Evolutionary conservation across 2,113 vertebrate genomes (phyloP).

Genomic region (Eolophus roseicapilla): DNA sequence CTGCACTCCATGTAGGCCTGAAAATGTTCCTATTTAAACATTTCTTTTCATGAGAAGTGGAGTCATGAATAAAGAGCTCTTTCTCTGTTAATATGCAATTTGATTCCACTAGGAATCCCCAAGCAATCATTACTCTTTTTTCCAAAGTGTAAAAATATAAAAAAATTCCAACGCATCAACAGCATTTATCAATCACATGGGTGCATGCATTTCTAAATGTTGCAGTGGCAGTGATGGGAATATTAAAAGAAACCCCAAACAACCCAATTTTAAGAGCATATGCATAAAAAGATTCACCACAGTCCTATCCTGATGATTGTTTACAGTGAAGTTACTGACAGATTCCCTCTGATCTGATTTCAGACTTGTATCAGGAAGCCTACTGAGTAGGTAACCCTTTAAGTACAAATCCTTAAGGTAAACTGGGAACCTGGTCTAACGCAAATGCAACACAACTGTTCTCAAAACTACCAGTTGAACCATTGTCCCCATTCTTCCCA

Average conservation of each 20-base stretch:
- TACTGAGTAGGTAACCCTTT: not conserved
- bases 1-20: not conserved
- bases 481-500: not conserved
- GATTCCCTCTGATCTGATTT: not conserved
- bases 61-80: not conserved
- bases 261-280: not conserved
- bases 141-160: not conserved
- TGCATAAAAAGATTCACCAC: not conserved
- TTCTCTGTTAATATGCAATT: not conserved
- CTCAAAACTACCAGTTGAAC: not conserved
- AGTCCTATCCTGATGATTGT: not conserved
- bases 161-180: not conserved
- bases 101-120: not conserved
- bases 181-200: not conserved
- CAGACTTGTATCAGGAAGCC: not conserved
- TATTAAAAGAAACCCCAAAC: not conserved
- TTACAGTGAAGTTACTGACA: not conserved
- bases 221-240: not conserved
- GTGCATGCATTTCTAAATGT: not conserved
- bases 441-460: not conserved
- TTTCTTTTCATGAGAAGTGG: not conserved
- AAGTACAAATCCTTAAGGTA: not conserved
- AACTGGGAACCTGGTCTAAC: not conserved
- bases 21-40: not conserved
- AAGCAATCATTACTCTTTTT: not conserved